Evolutionary conservation across 2,888 invertebrate species (phyloP).

Genomic region (Ditula angustiorana): DNA sequence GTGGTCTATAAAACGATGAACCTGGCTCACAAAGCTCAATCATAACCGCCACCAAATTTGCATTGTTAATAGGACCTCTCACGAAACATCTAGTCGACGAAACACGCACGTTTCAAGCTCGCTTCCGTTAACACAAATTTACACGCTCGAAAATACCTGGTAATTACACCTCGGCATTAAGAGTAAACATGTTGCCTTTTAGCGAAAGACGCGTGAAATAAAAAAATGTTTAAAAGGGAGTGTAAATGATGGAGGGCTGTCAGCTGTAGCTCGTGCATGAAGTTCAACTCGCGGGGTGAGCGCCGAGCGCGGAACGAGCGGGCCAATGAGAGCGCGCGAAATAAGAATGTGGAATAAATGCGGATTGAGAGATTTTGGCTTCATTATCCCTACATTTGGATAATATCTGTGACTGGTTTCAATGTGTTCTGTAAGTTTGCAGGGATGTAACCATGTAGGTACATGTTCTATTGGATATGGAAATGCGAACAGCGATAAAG

Average conservation of each 20-base stretch:
- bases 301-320: background rate
- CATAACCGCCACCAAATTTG: background rate
- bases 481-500: too few relatives aligned
- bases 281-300: background rate
- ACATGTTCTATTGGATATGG: too few relatives aligned
- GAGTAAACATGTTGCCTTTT: conserved; percentile 28
- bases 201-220: conserved; percentile 32
- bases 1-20: too few relatives aligned
- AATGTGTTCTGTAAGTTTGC: background rate
- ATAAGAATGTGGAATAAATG: background rate
- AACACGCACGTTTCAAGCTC: conserved; percentile 9
- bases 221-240: conserved; percentile 33
- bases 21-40: too few relatives aligned
- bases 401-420: background rate
- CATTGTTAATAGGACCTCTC: background rate
- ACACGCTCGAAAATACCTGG: conserved; percentile 30
- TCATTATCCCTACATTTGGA: background rate
- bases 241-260: conserved; percentile 35
- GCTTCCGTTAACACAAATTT: conserved; percentile 26
- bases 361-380: conserved; percentile 3
- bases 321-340: conserved; percentile 4
- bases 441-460: too few relatives aligned
- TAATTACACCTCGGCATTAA: conserved; percentile 34
- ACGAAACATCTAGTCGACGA: background rate
- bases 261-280: conserved; percentile 21